Percentiles rank a stretch among this genome's conserved stretches.
Conservation (phyloP, 2,113 vertebrate species). For the Xerus inauris region DNA sequence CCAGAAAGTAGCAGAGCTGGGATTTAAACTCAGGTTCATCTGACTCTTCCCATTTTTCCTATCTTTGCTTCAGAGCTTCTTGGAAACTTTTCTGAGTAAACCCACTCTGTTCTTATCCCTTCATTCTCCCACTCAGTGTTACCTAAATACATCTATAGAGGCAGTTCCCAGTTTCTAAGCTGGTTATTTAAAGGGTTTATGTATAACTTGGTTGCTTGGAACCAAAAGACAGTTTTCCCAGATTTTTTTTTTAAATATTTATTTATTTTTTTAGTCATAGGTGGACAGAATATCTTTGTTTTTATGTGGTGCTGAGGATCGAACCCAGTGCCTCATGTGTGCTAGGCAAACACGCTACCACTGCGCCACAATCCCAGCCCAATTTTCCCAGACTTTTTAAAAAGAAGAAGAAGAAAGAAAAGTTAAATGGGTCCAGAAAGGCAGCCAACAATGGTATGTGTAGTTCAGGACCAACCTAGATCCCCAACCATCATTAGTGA, state of each 20-base stretch:
- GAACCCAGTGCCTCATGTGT: too few relatives aligned
- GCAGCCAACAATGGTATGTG: not conserved
- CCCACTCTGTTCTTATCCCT: slow-evolving; percentile 76
- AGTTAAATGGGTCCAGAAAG: slow-evolving; percentile 55
- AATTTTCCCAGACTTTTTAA: too few relatives aligned
- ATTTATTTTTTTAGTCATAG: too few relatives aligned
- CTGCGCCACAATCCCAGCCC: too few relatives aligned
- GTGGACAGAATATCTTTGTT: too few relatives aligned
- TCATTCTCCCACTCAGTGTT: slow-evolving; percentile 73
- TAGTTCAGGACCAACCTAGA: slow-evolving; percentile 28
- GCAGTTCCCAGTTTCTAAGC: slow-evolving; percentile 59
- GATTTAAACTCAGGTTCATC: not conserved
- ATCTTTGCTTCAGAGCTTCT: slow-evolving; percentile 44
- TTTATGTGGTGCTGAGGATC: too few relatives aligned
- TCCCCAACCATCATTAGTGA: not conserved
- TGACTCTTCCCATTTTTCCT: not conserved
- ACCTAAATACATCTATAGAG: slow-evolving; percentile 76
- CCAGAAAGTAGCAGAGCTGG: not conserved
- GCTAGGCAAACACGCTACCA: too few relatives aligned
- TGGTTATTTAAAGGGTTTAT: slow-evolving; percentile 75
- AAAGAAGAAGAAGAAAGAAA: not conserved
- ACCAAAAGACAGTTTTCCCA: slow-evolving; percentile 42
- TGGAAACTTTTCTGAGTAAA: slow-evolving; percentile 64
- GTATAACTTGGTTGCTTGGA: slow-evolving; percentile 73
- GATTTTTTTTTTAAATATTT: too few relatives aligned